Evolutionary conservation across 2,113 vertebrate species (phyloP).

Genomic region (Crotalus tigris): DNA sequence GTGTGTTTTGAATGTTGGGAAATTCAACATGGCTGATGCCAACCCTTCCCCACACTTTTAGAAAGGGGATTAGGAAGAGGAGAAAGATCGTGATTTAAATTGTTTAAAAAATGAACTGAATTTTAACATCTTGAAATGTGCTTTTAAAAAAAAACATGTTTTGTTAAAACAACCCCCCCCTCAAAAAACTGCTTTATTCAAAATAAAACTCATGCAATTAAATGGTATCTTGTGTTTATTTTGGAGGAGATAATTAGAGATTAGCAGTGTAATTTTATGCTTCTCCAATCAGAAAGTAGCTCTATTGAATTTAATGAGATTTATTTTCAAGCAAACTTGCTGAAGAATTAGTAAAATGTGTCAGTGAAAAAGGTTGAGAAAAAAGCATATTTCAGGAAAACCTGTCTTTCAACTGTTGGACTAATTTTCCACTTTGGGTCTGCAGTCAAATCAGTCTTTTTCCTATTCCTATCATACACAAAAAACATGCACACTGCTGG

Average conservation of each 20-base stretch:
- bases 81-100: neutral
- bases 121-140: neutral
- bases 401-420: neutral
- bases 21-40: neutral
- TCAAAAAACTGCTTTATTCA: neutral
- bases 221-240: neutral
- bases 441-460: neutral
- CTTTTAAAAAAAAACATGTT: neutral
- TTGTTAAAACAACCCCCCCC: neutral
- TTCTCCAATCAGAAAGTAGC: neutral
- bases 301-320: neutral
- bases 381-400: neutral
- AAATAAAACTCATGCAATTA: neutral
- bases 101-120: neutral
- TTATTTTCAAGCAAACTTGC: neutral
- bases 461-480: neutral
- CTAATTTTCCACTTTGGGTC: neutral
- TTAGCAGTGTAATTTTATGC: neutral
- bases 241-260: neutral
- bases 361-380: neutral
- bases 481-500: neutral
- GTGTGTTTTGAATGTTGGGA: neutral
- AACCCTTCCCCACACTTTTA: neutral
- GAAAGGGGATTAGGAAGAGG: neutral
- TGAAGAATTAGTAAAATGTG: neutral